phyloP scores from a whole-genome alignment of 1,140 invertebrate species.

The Caenorhabditis briggsae region DNA sequence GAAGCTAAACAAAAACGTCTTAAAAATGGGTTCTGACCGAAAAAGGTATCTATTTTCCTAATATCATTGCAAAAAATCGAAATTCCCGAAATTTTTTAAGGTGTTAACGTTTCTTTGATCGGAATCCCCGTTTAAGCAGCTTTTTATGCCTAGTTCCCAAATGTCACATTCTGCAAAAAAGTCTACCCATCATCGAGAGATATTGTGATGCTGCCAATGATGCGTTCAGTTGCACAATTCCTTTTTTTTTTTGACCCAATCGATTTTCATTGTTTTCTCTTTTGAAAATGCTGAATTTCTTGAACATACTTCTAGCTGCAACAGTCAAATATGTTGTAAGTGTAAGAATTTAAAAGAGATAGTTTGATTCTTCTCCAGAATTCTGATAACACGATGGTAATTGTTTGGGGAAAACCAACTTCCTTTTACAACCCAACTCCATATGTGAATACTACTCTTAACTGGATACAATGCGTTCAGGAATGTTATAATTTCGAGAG shows the following conservation, averaged over 20 bases:
- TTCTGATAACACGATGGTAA: neutral
- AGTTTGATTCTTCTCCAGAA: neutral
- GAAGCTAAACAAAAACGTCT: too few relatives aligned
- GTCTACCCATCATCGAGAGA: neutral
- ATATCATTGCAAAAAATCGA: too few relatives aligned
- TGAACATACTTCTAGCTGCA: neutral
- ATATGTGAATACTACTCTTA: neutral
- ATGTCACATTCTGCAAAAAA: neutral
- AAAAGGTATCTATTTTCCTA: too few relatives aligned
- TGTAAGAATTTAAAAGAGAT: neutral
- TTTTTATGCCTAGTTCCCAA: too few relatives aligned
- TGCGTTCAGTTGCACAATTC: slow-evolving; percentile 12
- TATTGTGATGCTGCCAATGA: slow-evolving; percentile 6
- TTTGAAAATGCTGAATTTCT: neutral
- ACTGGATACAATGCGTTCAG: neutral
- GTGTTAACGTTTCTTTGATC: too few relatives aligned
- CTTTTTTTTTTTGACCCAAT: neutral
- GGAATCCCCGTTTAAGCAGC: too few relatives aligned
- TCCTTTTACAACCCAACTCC: neutral
- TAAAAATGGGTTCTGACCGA: too few relatives aligned
- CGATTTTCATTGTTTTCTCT: neutral
- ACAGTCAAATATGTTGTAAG: neutral
- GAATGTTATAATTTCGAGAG: neutral
- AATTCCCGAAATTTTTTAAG: too few relatives aligned
- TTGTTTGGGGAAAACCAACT: slow-evolving; percentile 35